These are phyloP conservation scores for Synergus japonicus DNA, from an alignment of 2,888 invertebrate species.

Conservation along the genomic window DNA sequence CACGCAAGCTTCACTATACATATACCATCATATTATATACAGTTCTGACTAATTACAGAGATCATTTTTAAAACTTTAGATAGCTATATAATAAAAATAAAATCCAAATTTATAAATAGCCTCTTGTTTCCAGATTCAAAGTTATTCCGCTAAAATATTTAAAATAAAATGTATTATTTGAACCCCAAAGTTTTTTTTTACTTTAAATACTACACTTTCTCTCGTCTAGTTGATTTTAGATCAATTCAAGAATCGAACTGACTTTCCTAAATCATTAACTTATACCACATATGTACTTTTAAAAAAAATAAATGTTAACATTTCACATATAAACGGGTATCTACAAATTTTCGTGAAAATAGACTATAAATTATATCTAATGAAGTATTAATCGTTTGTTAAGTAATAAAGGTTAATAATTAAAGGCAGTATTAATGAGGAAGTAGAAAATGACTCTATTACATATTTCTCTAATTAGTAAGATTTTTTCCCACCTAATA, in stretches of 20 bases:
- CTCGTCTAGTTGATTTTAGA: too few species aligned
- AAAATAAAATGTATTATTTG: background rate
- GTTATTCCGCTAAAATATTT: background rate
- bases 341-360: background rate
- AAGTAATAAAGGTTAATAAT: background rate
- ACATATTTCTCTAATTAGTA: conserved; percentile 7
- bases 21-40: background rate
- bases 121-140: background rate
- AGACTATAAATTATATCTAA: background rate
- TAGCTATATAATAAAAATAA: conserved; percentile 4
- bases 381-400: conserved; percentile 2
- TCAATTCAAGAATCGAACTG: too few species aligned
- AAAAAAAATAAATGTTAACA: conserved; percentile 9
- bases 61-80: conserved; percentile 8
- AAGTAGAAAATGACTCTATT: conserved; percentile 27
- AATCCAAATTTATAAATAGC: conserved; percentile 4
- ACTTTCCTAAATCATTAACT: conserved; percentile 5
- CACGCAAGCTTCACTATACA: conserved; percentile 25
- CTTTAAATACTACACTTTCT: background rate
- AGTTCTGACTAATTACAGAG: conserved; percentile 34
- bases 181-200: conserved; percentile 10
- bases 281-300: background rate
- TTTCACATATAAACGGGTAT: background rate
- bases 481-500: background rate
- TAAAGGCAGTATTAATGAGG: conserved; percentile 24